Evolutionary conservation across 2,797 vertebrate genomes (phyloP), one percentile per base, ranked within the genome.

Genomic region (Ambastaia sidthimunki): DNA sequence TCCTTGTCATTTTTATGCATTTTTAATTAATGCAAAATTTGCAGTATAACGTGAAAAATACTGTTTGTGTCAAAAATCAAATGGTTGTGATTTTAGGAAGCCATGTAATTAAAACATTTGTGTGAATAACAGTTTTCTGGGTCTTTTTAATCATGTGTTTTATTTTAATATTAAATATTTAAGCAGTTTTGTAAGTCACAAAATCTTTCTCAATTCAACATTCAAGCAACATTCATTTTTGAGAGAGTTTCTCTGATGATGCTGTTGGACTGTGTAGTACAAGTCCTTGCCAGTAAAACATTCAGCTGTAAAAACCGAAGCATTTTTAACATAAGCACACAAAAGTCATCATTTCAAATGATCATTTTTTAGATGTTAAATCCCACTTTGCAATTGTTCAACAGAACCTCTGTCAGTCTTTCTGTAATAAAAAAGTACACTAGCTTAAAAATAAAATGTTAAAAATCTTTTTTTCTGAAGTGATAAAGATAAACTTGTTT

Each of bases 41-140:
- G 47, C 41, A 34, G 21, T 3, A 7, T 69, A 19, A 25, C 70
- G 59, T 37, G 34, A 71, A 34, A 66, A 57, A 21, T 60, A 66
- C 41, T 70, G 68, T 72, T 68, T 37, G 23, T 69, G 66, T 68
- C 50, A 63, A n/a, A 68, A 11, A 70, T 68, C n/a, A 71, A 55
- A 44, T 67, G 1, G n/a, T 81, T 73, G 71, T 72, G 71, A 76
- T 71, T 73, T 52, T 82, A 68, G 54, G 55, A 83, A 70, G 76
- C 16, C 28, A 69, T 78, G 31, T 84, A 21, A 88, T 86, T 78
- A 19, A 85, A 81, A 69, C 60, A 2, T 41, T 71, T 54, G 69
- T 71, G 71, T 34, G 31, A 70, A 66, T 60, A 12, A 18, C n/a
- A 13, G 48, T 11, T n/a, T 18, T 65, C 9, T 19, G 10, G 18